Conservation (phyloP, 23 tunicate genomes). For the Halocynthia aurantium region DNA sequence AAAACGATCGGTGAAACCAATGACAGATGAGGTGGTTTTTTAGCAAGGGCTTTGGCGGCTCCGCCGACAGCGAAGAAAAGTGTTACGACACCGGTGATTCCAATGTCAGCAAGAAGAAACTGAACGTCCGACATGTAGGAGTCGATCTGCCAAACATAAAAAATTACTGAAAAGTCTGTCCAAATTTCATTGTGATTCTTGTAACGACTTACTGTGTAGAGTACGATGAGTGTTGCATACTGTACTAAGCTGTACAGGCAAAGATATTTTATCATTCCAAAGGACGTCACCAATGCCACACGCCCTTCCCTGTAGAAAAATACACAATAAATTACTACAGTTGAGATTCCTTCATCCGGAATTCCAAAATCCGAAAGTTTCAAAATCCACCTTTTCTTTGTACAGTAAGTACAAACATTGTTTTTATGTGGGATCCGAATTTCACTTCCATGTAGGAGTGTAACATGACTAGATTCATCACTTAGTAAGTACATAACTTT, state of each 20-base stretch:
- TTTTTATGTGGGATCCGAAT: too few relatives aligned
- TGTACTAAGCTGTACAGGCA: slow-evolving; percentile 19
- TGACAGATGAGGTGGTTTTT: slow-evolving; percentile 9
- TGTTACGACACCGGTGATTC: slow-evolving; percentile 2
- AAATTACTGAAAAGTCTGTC: not conserved
- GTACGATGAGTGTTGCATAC: slow-evolving; percentile 7
- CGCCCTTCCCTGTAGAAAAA: slow-evolving; percentile 13
- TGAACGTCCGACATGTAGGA: slow-evolving; percentile 16
- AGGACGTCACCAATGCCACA: slow-evolving; percentile 22
- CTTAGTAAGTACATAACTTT: too few relatives aligned
- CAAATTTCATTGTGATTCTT: not conserved
- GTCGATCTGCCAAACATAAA: not conserved
- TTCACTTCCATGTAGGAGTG: too few relatives aligned
- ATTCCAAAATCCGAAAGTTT: too few relatives aligned
- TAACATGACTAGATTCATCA: too few relatives aligned
- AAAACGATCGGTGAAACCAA: slow-evolving; percentile 20
- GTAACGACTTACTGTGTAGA: slow-evolving; percentile 13
- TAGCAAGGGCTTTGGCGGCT: slow-evolving; percentile 9
- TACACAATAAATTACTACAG: too few relatives aligned
- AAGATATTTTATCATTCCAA: slow-evolving; percentile 25
- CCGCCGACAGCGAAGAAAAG: slow-evolving; percentile 25
- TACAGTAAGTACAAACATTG: too few relatives aligned
- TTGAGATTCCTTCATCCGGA: too few relatives aligned
- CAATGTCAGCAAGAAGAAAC: slow-evolving; percentile 6
- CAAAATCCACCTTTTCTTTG: too few relatives aligned